Evolutionary conservation across 2,888 invertebrate genomes (phyloP).

Genomic region (Drosophila falleni): DNA sequence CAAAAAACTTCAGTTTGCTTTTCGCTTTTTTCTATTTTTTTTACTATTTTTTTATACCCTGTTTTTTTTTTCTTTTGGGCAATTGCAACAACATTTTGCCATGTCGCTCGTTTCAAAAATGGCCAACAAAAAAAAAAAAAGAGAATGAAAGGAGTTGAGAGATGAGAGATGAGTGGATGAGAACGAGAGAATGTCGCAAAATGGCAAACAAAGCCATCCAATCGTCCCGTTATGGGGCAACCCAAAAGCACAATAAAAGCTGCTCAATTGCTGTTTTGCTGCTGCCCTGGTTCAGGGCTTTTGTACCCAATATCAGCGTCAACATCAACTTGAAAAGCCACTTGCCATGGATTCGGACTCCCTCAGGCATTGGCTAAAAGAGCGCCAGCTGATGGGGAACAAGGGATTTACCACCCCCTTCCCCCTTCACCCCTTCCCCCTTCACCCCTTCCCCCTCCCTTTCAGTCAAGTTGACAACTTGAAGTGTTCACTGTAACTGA

Average conservation of each 20-base stretch:
- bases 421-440: neutral
- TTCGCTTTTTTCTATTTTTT: constrained; percentile 4
- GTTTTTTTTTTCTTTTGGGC: neutral
- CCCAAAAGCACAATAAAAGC: constrained; percentile 55
- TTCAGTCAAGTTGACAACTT: constrained; percentile 21
- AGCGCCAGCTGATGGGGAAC: neutral
- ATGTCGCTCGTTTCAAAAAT: constrained; percentile 13
- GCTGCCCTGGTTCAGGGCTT: constrained; percentile 24
- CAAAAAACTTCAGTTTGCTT: neutral
- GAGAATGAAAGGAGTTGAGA: neutral
- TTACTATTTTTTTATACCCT: neutral
- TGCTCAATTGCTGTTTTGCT: constrained; percentile 60
- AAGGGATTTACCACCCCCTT: neutral
- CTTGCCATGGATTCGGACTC: constrained; percentile 25
- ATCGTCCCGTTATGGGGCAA: constrained; percentile 45
- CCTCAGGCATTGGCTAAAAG: constrained; percentile 5
- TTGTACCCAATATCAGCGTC: constrained; percentile 41
- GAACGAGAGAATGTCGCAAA: constrained; percentile 26
- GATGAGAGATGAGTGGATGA: neutral
- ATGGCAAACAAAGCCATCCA: constrained; percentile 42
- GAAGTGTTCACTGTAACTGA: constrained; percentile 19
- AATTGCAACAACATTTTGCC: constrained; percentile 31
- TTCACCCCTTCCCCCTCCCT: too few species aligned
- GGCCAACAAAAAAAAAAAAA: neutral
- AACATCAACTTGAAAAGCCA: constrained; percentile 49